These are phyloP conservation scores for Actinia equina DNA, from an alignment of 64 coral and sea anemone genomes.

Conservation along the genomic window DNA sequence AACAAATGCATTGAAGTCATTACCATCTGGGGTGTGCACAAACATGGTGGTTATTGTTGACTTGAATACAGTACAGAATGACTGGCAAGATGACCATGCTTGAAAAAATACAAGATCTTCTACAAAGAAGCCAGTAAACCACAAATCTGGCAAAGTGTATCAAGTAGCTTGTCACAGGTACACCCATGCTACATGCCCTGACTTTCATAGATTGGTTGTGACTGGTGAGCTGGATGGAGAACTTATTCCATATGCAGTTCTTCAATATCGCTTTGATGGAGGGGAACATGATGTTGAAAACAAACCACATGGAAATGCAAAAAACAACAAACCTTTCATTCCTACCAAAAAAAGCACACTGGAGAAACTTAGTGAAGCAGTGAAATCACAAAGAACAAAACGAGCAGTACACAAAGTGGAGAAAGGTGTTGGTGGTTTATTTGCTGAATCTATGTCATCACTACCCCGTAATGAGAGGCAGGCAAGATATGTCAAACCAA, in stretches of 20 bases:
- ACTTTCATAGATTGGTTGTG: slow-evolving; percentile 15
- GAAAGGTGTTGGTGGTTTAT: not conserved
- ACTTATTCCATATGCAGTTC: slow-evolving; percentile 7
- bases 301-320: slow-evolving; percentile 28
- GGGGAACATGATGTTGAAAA: not conserved
- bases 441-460: slow-evolving; percentile 8
- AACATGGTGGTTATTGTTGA: not conserved
- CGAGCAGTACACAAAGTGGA: not conserved
- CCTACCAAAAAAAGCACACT: slow-evolving; percentile 35
- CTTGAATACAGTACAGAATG: not conserved
- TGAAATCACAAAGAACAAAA: not conserved
- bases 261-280: slow-evolving; percentile 29
- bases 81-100: slow-evolving; percentile 34
- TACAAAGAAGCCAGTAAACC: not conserved
- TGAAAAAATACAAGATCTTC: not conserved
- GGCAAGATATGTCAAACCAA: no score
- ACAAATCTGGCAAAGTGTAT: not conserved
- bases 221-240: not conserved
- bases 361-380: not conserved
- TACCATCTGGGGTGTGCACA: not conserved
- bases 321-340: not conserved
- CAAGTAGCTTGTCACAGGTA: not conserved
- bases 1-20: no score
- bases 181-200: not conserved
- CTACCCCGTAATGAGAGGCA: no score